Percentiles rank a stretch among this genome's conserved stretches.
Evolutionary conservation across 2,113 vertebrate genomes (phyloP).

Genomic region (Hiodon tergisus): DNA sequence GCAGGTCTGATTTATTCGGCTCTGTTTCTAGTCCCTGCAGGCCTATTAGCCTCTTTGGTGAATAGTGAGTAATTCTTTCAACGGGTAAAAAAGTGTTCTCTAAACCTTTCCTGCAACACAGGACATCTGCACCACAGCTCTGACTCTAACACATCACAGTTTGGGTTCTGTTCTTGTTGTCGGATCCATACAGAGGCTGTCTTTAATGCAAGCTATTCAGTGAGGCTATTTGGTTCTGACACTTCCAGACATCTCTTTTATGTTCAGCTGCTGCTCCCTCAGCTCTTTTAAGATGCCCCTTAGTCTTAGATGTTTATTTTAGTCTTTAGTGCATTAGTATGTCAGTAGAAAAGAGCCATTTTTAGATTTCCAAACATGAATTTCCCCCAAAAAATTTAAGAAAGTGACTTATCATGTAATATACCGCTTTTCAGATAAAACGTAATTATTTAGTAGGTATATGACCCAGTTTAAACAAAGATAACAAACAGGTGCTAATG

Average conservation of each 20-base stretch:
- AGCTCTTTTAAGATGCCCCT: neutral
- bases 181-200: neutral
- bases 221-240: no score
- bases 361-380: no score
- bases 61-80: neutral
- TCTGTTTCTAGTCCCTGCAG: neutral
- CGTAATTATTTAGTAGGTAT: no score
- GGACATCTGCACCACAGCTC: neutral
- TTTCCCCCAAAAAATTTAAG: no score
- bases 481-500: no score
- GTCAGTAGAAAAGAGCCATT: no score
- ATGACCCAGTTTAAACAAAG: no score
- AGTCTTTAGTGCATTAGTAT: no score
- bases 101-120: no score
- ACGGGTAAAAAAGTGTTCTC: neutral
- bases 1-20: conserved; percentile 38
- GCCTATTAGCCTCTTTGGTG: neutral
- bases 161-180: neutral
- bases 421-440: no score
- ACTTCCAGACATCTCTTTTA: neutral
- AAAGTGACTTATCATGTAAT: no score
- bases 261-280: neutral
- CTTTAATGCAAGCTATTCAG: neutral
- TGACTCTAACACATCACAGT: neutral
- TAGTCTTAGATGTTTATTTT: no score